Base-by-base conservation (phyloP, 2,113 vertebrate species). In the Clupea harengus region DNA sequence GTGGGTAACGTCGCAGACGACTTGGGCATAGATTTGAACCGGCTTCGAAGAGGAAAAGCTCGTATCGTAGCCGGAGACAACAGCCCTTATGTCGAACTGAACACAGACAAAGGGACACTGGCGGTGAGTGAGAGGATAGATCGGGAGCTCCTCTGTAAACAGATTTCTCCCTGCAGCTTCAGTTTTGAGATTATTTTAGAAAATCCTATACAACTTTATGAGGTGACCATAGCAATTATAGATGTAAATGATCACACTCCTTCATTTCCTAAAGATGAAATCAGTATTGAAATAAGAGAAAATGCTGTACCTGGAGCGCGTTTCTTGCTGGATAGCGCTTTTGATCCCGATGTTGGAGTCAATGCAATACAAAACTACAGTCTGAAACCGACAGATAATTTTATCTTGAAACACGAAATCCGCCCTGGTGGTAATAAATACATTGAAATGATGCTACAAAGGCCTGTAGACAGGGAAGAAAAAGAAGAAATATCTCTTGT, bases 1-100 rank as follows among this genome's bases (percentile, higher is more conserved):
- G 93, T 97, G 22, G 95, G 93, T 47, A 93, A 94, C 86, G 86
- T 94, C 8, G 90, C 94, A 7, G 92, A 95, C 85, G 95, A 96
- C 90, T 88, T 97, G 86, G 95, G 95, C 54, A 91, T 96, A 17
- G 92, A 93, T 86, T 87, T 93, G 44, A 88, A 85, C 47, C 86
- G 86, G 13, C 88, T 49, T 94, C 96, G 39, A 90, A 96, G 85
- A 92, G 93, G 13, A 88, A 92, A 89, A 91, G 95, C 88, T 92
- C 94, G 94, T 89, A 93, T 95, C 64, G 91, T 94, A 83, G 93
- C 94, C 0, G 94, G 94, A 82, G 92, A 91, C 49, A 93, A 92
- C 91, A 94, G 92, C n/a, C 93, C 95, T 91, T 95, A 95, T 91
- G 94, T 97, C 86, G 85, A 22, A 81, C 57, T 94, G 22, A 91